These are phyloP conservation scores for Baccha elongata DNA, from an alignment of 2,888 invertebrate genomes.

Conservation along the genomic window DNA sequence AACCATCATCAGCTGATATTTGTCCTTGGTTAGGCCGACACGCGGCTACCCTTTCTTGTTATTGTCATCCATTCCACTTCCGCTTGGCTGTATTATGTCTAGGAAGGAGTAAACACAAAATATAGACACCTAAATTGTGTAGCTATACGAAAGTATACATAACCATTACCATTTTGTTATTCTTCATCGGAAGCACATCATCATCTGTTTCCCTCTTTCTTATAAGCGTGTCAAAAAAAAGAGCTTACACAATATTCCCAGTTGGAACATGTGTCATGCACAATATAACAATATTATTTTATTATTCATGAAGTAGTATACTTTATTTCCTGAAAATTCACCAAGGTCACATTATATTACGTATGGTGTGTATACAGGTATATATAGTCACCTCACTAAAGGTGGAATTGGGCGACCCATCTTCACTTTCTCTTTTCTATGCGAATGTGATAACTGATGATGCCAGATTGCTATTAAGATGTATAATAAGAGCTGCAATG, in stretches of 20 bases:
- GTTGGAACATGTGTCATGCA: constrained; percentile 36
- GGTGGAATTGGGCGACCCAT: constrained; percentile 10
- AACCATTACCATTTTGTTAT: not conserved
- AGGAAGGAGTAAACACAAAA: constrained; percentile 24
- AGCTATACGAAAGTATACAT: not conserved
- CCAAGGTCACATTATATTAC: constrained; percentile 61
- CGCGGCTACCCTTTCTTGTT: constrained; percentile 12
- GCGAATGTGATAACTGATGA: not conserved
- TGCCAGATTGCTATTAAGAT: not conserved
- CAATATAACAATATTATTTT: constrained; percentile 50
- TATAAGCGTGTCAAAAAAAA: constrained; percentile 23
- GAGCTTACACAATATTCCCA: constrained; percentile 61
- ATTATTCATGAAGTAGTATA: constrained; percentile 60
- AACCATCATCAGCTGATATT: constrained; percentile 68
- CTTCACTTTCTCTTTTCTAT: constrained; percentile 9
- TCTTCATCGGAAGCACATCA: not conserved
- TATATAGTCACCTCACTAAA: constrained; percentile 14
- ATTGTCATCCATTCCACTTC: constrained; percentile 31
- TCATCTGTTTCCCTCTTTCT: not conserved
- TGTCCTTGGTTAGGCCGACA: constrained; percentile 65
- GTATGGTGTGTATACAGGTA: not conserved
- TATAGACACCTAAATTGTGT: constrained; percentile 30
- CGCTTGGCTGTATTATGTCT: constrained; percentile 29
- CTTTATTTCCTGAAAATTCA: constrained; percentile 70
- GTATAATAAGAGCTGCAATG: not conserved